Conservation (phyloP, 2,797 vertebrate genomes). For the Onychomys leucogaster region DNA sequence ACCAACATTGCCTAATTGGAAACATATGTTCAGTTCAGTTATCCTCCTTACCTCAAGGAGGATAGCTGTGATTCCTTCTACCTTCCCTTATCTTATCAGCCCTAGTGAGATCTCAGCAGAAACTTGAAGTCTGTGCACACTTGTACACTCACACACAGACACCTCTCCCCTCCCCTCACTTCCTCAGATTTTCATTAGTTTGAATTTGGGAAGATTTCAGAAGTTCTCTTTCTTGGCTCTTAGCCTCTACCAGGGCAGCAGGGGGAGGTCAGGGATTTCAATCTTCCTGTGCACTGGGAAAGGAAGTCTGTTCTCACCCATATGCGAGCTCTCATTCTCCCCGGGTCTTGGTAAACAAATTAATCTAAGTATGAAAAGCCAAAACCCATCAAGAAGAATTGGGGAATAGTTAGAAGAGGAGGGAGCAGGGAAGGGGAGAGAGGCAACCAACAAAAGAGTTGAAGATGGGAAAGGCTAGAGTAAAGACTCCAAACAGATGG, state of each 20-base stretch:
- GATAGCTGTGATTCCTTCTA: neutral
- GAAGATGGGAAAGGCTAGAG: neutral
- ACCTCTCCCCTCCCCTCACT: neutral
- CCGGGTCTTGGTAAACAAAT: conserved; percentile 31
- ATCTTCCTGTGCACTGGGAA: neutral
- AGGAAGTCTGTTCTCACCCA: neutral
- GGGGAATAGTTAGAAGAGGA: neutral
- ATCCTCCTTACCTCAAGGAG: neutral
- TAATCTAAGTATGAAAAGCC: conserved; percentile 58
- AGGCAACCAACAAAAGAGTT: accelerated
- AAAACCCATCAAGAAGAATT: neutral
- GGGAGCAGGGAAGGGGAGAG: no score
- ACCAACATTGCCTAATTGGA: neutral
- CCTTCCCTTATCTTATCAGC: neutral
- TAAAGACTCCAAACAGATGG: conserved; percentile 38
- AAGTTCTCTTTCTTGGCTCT: neutral
- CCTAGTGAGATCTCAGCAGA: neutral
- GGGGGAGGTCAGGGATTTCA: neutral
- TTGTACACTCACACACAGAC: neutral
- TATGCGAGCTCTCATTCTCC: conserved; percentile 16
- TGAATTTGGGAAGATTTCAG: neutral
- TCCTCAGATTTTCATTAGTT: conserved; percentile 22
- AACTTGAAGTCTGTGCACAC: neutral
- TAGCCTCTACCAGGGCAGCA: neutral
- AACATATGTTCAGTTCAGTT: neutral